Conservation (phyloP, 2,888 invertebrate genomes). For the Lysandra bellargus region DNA sequence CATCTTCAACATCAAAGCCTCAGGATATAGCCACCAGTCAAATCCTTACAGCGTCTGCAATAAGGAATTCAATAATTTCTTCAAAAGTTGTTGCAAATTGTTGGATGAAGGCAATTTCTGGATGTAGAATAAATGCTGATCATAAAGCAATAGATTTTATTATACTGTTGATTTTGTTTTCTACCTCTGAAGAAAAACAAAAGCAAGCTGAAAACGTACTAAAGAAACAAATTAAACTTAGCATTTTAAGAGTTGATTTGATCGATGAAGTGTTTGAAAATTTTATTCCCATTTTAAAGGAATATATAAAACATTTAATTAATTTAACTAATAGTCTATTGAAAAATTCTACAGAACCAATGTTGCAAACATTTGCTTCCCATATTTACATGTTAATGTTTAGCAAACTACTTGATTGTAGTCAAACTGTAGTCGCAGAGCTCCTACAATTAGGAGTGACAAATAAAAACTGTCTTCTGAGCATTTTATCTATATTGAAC, state of each 20-base stretch:
- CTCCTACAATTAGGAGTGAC: conserved; percentile 64
- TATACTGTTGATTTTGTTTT: conserved; percentile 83
- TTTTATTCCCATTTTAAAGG: conserved; percentile 77
- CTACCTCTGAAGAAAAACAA: conserved; percentile 81
- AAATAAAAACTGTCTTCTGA: conserved; percentile 63
- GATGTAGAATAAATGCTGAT: conserved; percentile 70
- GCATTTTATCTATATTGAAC: conserved; percentile 62
- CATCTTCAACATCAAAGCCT: conserved; percentile 61
- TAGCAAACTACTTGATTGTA: conserved; percentile 61
- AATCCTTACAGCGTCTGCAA: conserved; percentile 78
- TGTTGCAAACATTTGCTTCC: conserved; percentile 80
- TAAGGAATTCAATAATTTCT: conserved; percentile 79
- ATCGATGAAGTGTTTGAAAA: conserved; percentile 79
- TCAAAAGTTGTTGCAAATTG: conserved; percentile 79
- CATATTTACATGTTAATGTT: conserved; percentile 79
- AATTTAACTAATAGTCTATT: conserved; percentile 80
- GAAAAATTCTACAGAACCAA: conserved; percentile 69
- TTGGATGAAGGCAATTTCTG: conserved; percentile 80
- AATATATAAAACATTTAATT: conserved; percentile 78
- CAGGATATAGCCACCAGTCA: conserved; percentile 81
- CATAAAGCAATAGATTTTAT: conserved; percentile 85
- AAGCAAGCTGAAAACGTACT: conserved; percentile 82
- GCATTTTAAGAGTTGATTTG: conserved; percentile 79
- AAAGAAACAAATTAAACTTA: conserved; percentile 82
- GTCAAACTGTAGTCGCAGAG: conserved; percentile 66